Evolutionary conservation across 2,797 vertebrate genomes (phyloP), one percentile per base, ranked within the genome.

Genomic region (Parauchenoglanis punctatus): DNA sequence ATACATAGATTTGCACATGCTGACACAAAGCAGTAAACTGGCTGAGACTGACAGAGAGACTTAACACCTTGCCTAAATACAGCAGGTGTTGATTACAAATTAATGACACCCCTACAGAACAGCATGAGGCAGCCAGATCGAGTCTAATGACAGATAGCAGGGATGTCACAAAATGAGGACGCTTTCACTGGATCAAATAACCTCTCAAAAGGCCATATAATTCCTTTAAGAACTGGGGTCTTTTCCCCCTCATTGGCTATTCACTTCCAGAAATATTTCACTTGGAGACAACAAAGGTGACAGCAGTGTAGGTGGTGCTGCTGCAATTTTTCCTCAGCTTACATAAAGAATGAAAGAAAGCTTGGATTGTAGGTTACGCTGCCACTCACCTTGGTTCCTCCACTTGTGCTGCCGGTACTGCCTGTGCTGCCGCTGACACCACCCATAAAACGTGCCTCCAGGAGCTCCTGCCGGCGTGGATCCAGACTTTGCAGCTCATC

Each of bases 401-500:
- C 98, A 52, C 98, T 99, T 94, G 97, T 96, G 93, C 98, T 99
- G 89, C 98, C 98, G 11, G 98, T 99, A 93, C 98, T 99, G 90
- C 98, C 96, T 65, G 98, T 99, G 94, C 97, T 99, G 89, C 98
- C 97, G 78, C 97, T 96, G 91, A 98, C 97, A 91, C 97, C 98
- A 23, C 98, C 98, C 90, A 98, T 99, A 92, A 99, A 99, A 91
- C 98, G 96, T 70, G 98, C 98, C 95, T 99, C 98, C 92, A 99
- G 94, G 93, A 99, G 95, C 94, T 99, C 98, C 94, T 99, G 98
- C 92, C 98, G 96, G 94, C 98, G 97, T 93, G 98, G 98, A 94
- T 99, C 98, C 96, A 99, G 95, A 95, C 98, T 99, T 94, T 99
- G 97, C 96, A 99, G 98, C 93, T 99, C 98, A 96, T 99, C 98